phyloP scores from a whole-genome alignment of 1,140 invertebrate species.

The Drosophila cardini region DNA sequence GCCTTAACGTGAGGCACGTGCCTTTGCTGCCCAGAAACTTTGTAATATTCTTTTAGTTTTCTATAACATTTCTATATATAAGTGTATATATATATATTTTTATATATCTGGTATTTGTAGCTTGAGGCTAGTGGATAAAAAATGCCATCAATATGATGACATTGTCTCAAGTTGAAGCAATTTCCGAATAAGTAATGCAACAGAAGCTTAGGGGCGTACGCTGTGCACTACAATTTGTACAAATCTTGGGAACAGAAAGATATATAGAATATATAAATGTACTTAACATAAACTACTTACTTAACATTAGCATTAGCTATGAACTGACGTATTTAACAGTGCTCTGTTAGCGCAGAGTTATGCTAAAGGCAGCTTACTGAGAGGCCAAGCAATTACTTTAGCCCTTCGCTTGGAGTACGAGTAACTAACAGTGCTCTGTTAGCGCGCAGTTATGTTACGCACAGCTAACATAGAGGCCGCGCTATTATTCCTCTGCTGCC shows the following conservation, averaged over 20 bases:
- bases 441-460: neutral
- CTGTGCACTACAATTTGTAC: constrained; percentile 23
- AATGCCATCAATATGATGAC: constrained; percentile 45
- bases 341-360: too few species aligned
- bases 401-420: too few species aligned
- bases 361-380: too few species aligned
- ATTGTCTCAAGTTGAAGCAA: constrained; percentile 47
- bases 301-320: too few species aligned
- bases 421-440: too few species aligned
- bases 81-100: constrained; percentile 8
- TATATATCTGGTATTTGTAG: constrained; percentile 22
- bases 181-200: constrained; percentile 28
- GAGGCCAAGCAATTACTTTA: too few species aligned
- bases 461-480: neutral
- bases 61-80: neutral
- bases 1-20: constrained; percentile 32
- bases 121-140: constrained; percentile 29
- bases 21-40: constrained; percentile 27
- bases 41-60: constrained; percentile 20
- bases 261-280: neutral
- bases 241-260: neutral
- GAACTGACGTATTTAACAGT: too few species aligned
- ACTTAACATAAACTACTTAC: neutral
- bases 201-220: constrained; percentile 20
- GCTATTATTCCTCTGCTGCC: neutral